These are phyloP conservation scores for Eupithecia subfuscata DNA, from an alignment of 2,888 invertebrate genomes.

Conservation along the genomic window DNA sequence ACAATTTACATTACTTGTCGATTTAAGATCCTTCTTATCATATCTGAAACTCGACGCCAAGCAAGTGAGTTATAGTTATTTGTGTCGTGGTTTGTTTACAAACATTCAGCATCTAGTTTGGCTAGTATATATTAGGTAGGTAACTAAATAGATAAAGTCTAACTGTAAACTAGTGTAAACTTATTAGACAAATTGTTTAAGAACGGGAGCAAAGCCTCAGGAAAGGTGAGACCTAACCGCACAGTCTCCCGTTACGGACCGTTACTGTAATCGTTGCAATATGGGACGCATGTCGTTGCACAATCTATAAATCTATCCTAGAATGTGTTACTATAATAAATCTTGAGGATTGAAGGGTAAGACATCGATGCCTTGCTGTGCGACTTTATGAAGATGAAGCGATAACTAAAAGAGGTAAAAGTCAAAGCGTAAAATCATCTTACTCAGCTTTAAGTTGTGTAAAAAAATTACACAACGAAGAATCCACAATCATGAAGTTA, in stretches of 20 bases:
- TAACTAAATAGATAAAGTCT: not conserved
- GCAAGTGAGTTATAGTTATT: no score
- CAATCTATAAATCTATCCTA: conserved; percentile 32
- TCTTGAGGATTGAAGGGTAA: not conserved
- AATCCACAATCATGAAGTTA: not conserved
- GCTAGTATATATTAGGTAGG: not conserved
- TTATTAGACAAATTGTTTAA: conserved; percentile 9
- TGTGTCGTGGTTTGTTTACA: no score
- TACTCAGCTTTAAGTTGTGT: not conserved
- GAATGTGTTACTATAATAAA: conserved; percentile 18
- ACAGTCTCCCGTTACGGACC: conserved; percentile 67
- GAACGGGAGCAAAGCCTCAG: conserved; percentile 17
- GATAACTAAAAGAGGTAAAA: not conserved
- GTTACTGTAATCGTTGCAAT: conserved; percentile 63
- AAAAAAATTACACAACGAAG: not conserved
- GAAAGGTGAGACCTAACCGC: conserved; percentile 49
- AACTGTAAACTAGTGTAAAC: not conserved
- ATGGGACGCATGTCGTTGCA: conserved; percentile 51
- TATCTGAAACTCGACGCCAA: no score
- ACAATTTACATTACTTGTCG: no score
- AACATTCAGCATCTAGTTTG: no score
- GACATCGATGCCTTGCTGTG: not conserved
- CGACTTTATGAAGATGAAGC: not conserved
- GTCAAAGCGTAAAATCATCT: not conserved
- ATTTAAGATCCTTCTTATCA: no score